Evolutionary conservation across 2,888 invertebrate genomes (phyloP).

Genomic region (Lepidocyrtoides sp.): DNA sequence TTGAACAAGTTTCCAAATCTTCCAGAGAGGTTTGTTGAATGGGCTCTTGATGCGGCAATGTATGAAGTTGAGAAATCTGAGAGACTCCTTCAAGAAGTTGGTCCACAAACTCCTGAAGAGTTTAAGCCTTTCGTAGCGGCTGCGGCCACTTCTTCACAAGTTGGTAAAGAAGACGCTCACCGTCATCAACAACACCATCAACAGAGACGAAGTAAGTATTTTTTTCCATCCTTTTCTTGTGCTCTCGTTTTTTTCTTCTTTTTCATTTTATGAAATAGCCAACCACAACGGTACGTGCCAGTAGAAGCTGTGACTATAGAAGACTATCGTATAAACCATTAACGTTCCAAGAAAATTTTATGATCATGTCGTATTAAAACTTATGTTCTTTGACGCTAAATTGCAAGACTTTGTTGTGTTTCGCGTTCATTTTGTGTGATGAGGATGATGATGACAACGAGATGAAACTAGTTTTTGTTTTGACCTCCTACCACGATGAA

Average conservation of each 20-base stretch:
- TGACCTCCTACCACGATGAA: constrained; percentile 3
- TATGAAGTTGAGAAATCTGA: constrained; percentile 94
- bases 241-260: not conserved
- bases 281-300: not conserved
- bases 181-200: constrained; percentile 45
- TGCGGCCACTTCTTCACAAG: not conserved
- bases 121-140: constrained; percentile 84
- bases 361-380: constrained; percentile 25
- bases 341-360: not conserved
- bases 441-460: not conserved
- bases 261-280: not conserved
- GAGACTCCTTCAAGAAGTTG: constrained; percentile 90
- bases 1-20: constrained; percentile 92
- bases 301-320: not conserved
- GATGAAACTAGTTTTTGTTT: constrained; percentile 24
- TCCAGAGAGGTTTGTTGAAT: constrained; percentile 91
- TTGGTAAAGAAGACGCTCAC: not conserved
- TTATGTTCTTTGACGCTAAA: constrained; percentile 35
- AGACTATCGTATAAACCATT: constrained; percentile 3
- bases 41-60: constrained; percentile 96
- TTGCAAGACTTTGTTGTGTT: constrained; percentile 19
- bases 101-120: constrained; percentile 84
- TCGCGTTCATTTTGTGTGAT: not conserved
- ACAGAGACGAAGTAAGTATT: constrained; percentile 67
- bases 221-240: not conserved